Conservation (phyloP, 1,140 invertebrate genomes). For the Aporrectodea caliginosa region DNA sequence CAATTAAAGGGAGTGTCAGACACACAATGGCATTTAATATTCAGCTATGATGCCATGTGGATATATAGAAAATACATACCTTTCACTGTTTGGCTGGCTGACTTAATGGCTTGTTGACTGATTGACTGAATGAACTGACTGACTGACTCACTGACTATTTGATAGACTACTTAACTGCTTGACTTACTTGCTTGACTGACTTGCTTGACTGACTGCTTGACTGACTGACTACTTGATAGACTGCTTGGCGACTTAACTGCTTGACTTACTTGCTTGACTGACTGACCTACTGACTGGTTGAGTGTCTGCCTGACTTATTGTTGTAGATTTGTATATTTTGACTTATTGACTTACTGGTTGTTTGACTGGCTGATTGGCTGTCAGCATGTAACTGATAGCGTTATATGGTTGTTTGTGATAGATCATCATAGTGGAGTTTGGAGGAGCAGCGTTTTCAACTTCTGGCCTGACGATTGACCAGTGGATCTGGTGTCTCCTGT, state of each 20-base stretch:
- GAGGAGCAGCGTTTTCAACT: slow-evolving; percentile 93
- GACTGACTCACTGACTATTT: not conserved
- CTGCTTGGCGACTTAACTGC: not conserved
- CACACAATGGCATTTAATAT: too few relatives aligned
- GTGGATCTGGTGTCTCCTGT: slow-evolving; percentile 98
- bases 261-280: not conserved
- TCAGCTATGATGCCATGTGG: too few relatives aligned
- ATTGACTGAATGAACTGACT: slow-evolving; percentile 1
- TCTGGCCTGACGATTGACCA: slow-evolving; percentile 83
- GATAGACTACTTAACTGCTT: not conserved
- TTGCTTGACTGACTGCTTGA: not conserved
- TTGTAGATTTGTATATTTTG: too few relatives aligned
- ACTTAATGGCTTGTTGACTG: not conserved
- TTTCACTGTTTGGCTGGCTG: not conserved
- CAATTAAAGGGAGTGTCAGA: too few relatives aligned
- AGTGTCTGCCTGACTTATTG: too few relatives aligned
- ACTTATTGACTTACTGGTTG: not conserved
- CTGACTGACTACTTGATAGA: not conserved
- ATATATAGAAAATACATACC: too few relatives aligned
- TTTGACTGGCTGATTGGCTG: not conserved
- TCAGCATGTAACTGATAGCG: not conserved
- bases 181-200: not conserved
- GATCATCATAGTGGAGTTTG: slow-evolving; percentile 94
- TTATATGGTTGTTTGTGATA: slow-evolving; percentile 47
- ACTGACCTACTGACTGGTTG: not conserved